Conservation (phyloP, 2,113 vertebrate genomes). For the Pheucticus melanocephalus region DNA sequence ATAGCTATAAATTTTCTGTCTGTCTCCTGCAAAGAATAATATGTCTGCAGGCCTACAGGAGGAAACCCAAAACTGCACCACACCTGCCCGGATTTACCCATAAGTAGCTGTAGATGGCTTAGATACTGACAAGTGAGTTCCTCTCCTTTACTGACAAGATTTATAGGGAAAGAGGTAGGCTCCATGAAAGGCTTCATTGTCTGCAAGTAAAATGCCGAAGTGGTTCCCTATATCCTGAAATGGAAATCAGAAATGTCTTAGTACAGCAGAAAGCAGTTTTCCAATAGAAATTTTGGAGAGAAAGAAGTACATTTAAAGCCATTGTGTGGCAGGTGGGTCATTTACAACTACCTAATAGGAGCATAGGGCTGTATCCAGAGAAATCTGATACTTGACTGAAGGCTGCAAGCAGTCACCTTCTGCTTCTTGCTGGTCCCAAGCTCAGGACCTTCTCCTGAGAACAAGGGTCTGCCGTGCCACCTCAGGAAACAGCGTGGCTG, state of each 20-base stretch:
- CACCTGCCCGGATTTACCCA: not conserved
- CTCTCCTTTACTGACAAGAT: slow-evolving; percentile 2
- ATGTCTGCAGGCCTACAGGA: slow-evolving; percentile 16
- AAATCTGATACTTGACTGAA: not conserved
- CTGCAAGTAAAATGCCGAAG: not conserved
- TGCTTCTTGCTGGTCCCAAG: not conserved
- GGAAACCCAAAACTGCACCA: not conserved
- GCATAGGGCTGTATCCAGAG: not conserved
- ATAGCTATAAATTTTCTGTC: slow-evolving; percentile 30
- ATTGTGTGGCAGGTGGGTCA: not conserved
- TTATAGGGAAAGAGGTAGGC: not conserved
- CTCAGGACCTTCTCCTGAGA: not conserved
- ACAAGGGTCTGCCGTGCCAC: not conserved
- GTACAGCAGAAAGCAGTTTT: not conserved
- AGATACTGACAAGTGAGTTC: slow-evolving; percentile 24
- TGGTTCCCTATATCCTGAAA: not conserved
- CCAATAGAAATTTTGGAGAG: not conserved
- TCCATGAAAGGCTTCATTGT: not conserved
- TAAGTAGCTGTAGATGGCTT: slow-evolving; percentile 7
- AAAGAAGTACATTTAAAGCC: not conserved
- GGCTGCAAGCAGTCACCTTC: not conserved
- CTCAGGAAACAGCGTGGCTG: not conserved
- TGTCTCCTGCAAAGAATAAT: not conserved
- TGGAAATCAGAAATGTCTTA: not conserved
- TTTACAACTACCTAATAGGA: not conserved